A percentile compares a stretch with the other conserved stretches of the same genome.
phyloP scores from a whole-genome alignment of 2,113 vertebrate species.

The Callocephalon fimbriatum region DNA sequence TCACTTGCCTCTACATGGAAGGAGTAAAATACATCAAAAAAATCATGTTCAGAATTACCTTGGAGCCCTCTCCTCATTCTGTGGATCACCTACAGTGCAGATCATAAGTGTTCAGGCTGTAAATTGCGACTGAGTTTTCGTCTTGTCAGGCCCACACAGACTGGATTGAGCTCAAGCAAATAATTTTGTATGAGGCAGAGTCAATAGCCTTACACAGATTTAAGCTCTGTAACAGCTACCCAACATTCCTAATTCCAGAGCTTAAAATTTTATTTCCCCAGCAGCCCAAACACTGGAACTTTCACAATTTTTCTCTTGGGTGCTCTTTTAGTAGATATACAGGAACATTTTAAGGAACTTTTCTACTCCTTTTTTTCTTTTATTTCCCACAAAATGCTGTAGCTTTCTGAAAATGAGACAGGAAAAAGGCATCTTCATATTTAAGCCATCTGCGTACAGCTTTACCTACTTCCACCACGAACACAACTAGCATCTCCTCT shows the following conservation, averaged over 20 bases:
- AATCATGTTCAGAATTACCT: background rate
- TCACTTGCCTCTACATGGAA: background rate
- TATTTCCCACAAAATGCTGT: background rate
- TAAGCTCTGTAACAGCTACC: background rate
- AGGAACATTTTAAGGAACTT: background rate
- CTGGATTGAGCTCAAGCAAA: background rate
- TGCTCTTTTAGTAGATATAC: background rate
- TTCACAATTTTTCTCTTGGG: background rate
- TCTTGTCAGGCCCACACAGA: background rate
- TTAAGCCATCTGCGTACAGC: background rate
- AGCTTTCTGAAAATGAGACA: background rate
- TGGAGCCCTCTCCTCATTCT: background rate
- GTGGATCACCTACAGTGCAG: background rate
- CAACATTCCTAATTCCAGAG: background rate
- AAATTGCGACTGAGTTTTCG: background rate
- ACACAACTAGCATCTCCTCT: background rate
- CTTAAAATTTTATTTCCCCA: background rate
- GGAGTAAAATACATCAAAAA: background rate
- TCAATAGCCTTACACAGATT: background rate
- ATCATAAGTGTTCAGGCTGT: fast-evolving
- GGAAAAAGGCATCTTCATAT: background rate
- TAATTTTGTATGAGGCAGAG: background rate
- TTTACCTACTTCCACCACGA: background rate
- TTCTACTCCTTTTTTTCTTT: background rate
- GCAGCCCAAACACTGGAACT: background rate